Evolutionary conservation across 92 coral and sea anemone species (phyloP).

Genomic region (Scolanthus callimorphus): DNA sequence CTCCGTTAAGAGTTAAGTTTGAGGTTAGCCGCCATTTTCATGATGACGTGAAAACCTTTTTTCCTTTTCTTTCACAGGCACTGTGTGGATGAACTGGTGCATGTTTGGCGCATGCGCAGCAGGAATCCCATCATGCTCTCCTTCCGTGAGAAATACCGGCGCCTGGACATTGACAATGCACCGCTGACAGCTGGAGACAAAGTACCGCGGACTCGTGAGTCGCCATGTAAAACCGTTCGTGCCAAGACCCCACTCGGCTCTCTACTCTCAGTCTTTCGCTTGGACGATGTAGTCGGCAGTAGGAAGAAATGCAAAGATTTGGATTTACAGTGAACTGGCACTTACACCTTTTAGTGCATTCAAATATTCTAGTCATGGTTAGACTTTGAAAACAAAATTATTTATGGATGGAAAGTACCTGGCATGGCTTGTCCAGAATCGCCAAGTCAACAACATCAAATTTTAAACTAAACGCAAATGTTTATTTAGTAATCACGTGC

Average conservation of each 20-base stretch:
- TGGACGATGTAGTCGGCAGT: background rate
- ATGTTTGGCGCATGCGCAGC: constrained; percentile 98
- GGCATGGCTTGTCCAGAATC: no score
- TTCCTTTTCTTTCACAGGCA: constrained; percentile 61
- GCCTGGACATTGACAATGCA: constrained; percentile 73
- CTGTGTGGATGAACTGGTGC: constrained; percentile 99
- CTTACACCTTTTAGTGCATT: no score
- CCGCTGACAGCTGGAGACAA: constrained; percentile 4
- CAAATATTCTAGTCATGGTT: no score
- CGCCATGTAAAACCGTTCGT: background rate
- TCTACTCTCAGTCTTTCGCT: background rate
- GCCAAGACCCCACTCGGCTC: background rate
- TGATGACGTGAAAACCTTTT: constrained; percentile 71
- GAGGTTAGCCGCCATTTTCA: no score
- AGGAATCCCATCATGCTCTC: constrained; percentile 87
- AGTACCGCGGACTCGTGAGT: background rate
- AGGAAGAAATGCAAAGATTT: background rate
- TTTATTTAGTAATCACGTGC: no score
- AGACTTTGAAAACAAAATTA: no score
- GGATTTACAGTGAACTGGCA: no score
- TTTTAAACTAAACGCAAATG: no score
- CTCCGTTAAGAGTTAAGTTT: no score
- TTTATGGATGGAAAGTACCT: no score
- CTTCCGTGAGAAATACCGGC: constrained; percentile 89
- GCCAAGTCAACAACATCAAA: no score